Evolutionary conservation across 2,113 vertebrate species (phyloP), one percentile per base, ranked within the genome.

Genomic region (Xyliphius kryptos): DNA sequence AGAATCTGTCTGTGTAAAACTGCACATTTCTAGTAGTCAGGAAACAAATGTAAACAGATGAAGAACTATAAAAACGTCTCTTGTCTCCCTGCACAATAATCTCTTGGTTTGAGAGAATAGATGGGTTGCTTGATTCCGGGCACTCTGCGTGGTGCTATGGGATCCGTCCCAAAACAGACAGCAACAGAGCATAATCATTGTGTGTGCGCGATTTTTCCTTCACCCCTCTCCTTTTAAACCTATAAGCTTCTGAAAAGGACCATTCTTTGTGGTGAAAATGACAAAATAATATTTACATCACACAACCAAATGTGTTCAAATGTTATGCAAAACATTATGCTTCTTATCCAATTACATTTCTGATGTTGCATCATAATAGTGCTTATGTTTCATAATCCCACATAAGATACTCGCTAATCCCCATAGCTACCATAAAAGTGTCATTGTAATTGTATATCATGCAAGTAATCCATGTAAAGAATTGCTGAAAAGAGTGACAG

Each of bases 81-180:
- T 59, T 59, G 65, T 64, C 40, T 64, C 51, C 12, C 13, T 53
- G 26, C 11, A 46, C 56, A 67, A 67, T 60, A 59, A 52, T 52
- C 48, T 49, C 40, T 59, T 59, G 56, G 21, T 67, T 60, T 37
- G 52, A 13, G 38, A 60, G 56, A 44, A 15, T 13, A 53, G 65
- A 5, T 59, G n/a, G 15, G 65, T 44, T 15, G 65, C 15, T 50
- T 32, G 56, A 19, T 49, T 22, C 55, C 64, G 46, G 48, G 22
- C 12, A 17, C 49, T 37, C 56, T 67, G 66, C 26, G 10, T 38
- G 57, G 66, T 67, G 49, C 66, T 54, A 11, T 58, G 46, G 53
- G 63, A 50, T 22, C 6, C 41, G 48, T 54, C 66, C 57, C 22
- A 68, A 55, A 68, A 61, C 43, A 60, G 14, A 60, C 22, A 53